Conservation (phyloP, 2,888 invertebrate species). For the Drosophila limbata region DNA sequence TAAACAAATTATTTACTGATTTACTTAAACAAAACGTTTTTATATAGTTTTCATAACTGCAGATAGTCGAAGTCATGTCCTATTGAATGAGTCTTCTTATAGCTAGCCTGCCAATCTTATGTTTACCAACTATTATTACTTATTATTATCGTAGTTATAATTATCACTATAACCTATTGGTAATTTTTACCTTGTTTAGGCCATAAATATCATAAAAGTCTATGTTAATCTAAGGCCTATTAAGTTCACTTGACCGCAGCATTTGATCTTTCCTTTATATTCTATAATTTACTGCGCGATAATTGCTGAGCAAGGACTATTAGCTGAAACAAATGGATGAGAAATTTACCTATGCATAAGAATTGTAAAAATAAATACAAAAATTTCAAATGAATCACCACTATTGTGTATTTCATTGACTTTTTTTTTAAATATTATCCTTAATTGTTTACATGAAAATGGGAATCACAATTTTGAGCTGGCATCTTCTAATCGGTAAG, state of each 20-base stretch:
- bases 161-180: constrained; percentile 22
- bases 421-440: not conserved
- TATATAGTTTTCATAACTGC: constrained; percentile 46
- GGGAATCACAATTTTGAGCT: too few species aligned
- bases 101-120: constrained; percentile 73
- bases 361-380: constrained; percentile 72
- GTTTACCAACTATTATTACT: constrained; percentile 45
- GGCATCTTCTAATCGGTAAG: too few species aligned
- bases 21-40: constrained; percentile 48
- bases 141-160: constrained; percentile 25
- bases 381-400: constrained; percentile 31
- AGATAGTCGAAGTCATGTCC: constrained; percentile 65
- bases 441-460: too few species aligned
- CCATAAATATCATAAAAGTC: constrained; percentile 43
- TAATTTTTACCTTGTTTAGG: constrained; percentile 46
- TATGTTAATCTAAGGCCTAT: constrained; percentile 33
- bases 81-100: constrained; percentile 73
- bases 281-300: constrained; percentile 24
- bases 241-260: constrained; percentile 51
- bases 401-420: not conserved
- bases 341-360: constrained; percentile 55
- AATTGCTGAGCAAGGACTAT: constrained; percentile 69
- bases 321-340: constrained; percentile 60
- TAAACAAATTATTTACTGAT: constrained; percentile 39
- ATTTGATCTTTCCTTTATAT: constrained; percentile 48